These are phyloP conservation scores for Reticulitermes lucifugus DNA, from an alignment of 2,888 invertebrate species.

Conservation along the genomic window DNA sequence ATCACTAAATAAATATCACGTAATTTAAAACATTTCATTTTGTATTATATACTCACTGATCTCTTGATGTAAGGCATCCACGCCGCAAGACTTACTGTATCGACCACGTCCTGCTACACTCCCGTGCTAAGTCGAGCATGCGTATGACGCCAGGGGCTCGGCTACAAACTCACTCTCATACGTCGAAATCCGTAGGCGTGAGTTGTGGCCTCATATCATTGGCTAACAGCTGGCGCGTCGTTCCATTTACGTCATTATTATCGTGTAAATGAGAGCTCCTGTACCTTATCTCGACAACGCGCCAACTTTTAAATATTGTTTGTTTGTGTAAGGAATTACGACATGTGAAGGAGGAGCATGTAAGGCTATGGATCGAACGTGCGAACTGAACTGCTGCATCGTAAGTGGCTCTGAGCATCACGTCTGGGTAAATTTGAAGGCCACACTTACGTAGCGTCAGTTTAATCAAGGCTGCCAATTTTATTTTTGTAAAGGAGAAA, in stretches of 20 bases:
- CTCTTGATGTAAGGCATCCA: not conserved
- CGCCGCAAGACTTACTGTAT: not conserved
- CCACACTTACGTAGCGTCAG: too few relatives aligned
- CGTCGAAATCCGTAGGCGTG: not conserved
- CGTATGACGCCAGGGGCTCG: not conserved
- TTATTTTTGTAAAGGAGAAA: too few relatives aligned
- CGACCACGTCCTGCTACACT: not conserved
- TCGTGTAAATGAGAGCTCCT: not conserved
- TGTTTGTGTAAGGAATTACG: not conserved
- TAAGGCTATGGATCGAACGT: too few relatives aligned
- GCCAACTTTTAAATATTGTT: not conserved
- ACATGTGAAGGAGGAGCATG: too few relatives aligned
- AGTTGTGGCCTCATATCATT: not conserved
- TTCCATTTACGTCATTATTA: too few relatives aligned
- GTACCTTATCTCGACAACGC: not conserved
- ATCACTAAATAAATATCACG: too few relatives aligned
- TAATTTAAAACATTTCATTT: too few relatives aligned
- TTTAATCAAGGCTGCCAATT: too few relatives aligned
- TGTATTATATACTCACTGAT: not conserved
- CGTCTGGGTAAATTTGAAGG: too few relatives aligned
- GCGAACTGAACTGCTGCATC: too few relatives aligned
- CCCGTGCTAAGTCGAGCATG: not conserved
- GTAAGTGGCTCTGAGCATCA: too few relatives aligned
- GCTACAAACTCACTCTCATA: not conserved
- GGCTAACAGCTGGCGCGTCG: not conserved